These are phyloP conservation scores for Brachionichthys hirsutus DNA, from an alignment of 2,113 vertebrate genomes.

Conservation along the genomic window DNA sequence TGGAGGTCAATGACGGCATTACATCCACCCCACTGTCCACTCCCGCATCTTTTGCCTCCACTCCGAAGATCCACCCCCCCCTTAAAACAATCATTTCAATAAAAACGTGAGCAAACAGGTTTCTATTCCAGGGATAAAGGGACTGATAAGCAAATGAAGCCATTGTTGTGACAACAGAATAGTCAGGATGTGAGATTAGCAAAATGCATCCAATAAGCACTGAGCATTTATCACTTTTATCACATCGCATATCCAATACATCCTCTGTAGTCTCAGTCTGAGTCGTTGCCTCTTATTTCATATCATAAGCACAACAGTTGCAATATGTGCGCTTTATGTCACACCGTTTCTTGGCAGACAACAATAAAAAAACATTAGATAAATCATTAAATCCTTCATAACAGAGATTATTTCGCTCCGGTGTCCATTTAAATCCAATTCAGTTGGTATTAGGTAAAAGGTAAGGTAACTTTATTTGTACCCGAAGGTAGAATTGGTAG, in stretches of 20 bases:
- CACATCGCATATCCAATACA: background rate
- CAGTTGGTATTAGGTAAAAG: too few relatives aligned
- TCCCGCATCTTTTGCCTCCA: background rate
- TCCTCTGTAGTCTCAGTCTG: too few relatives aligned
- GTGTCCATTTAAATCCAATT: too few relatives aligned
- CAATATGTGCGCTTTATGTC: too few relatives aligned
- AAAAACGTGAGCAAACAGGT: background rate
- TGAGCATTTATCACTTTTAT: background rate
- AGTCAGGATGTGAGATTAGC: background rate
- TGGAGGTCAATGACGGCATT: background rate
- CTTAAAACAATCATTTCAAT: background rate
- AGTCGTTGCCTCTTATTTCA: too few relatives aligned
- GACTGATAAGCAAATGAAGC: conserved; percentile 2
- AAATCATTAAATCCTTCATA: too few relatives aligned
- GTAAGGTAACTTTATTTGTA: too few relatives aligned
- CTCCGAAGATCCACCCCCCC: background rate
- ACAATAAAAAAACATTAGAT: too few relatives aligned
- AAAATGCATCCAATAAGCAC: background rate
- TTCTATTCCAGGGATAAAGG: background rate
- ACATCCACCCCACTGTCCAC: conserved; percentile 1
- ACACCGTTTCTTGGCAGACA: too few relatives aligned
- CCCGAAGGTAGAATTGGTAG: too few relatives aligned
- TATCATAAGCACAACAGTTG: too few relatives aligned
- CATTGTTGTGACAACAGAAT: background rate
- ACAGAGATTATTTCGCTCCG: too few relatives aligned